Percentiles rank a stretch among this genome's conserved stretches.
Evolutionary conservation across 1,140 invertebrate genomes (phyloP).

Genomic region (Armadillidium nasatum): DNA sequence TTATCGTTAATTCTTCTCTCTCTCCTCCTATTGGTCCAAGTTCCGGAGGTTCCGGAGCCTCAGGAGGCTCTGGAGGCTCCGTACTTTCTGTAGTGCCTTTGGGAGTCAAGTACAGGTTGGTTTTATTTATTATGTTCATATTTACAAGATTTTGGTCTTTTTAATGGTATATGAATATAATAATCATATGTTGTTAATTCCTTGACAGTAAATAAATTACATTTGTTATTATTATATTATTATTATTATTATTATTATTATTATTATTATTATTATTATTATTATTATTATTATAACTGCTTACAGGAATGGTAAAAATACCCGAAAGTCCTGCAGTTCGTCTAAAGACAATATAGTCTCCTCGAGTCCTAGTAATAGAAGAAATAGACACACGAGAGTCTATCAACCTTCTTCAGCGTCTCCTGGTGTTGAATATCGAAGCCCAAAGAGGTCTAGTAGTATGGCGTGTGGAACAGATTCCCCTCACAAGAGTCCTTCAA

Average conservation of each 20-base stretch:
- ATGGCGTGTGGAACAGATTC: conserved; percentile 8
- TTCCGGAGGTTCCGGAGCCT: too few relatives aligned
- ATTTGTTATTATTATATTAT: background rate
- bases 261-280: too few relatives aligned
- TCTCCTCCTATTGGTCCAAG: background rate
- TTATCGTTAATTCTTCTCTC: conserved; percentile 46
- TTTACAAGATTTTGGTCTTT: too few relatives aligned
- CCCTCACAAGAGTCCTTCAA: conserved; percentile 7
- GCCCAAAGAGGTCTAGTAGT: conserved; percentile 25
- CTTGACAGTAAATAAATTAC: background rate
- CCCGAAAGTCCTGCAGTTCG: conserved; percentile 30
- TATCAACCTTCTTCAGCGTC: background rate
- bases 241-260: too few relatives aligned
- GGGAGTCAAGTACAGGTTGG: background rate
- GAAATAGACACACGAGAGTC: conserved; percentile 12
- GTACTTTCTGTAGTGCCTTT: background rate
- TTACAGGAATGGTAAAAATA: conserved; percentile 21
- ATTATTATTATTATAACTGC: too few relatives aligned
- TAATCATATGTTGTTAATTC: background rate
- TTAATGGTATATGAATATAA: background rate
- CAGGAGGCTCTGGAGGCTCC: background rate
- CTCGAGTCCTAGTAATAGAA: conserved; percentile 30
- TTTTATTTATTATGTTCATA: background rate
- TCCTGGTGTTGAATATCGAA: conserved; percentile 10
- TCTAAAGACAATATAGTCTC: conserved; percentile 28